Conservation (phyloP, 1,140 invertebrate species). For the Monochamus saltuarius region DNA sequence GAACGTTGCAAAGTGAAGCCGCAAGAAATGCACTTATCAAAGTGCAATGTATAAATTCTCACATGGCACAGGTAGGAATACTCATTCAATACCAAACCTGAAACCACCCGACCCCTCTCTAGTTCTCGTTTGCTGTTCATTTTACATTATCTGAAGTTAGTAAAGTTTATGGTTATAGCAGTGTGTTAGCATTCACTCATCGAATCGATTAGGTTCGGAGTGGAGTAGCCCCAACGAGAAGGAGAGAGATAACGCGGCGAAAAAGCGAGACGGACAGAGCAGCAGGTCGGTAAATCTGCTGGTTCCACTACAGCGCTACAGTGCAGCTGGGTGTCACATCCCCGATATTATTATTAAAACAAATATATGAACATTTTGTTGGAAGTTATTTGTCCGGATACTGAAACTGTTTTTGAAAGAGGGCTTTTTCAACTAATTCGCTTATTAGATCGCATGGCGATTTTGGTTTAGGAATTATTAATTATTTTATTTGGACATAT, state of each 20-base stretch:
- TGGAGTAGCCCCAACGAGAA: slow-evolving; percentile 18
- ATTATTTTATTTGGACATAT: no score
- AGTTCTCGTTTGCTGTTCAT: no score
- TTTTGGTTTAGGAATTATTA: no score
- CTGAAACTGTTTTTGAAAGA: not conserved
- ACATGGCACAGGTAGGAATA: no score
- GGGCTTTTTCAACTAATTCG: not conserved
- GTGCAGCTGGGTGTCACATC: slow-evolving; percentile 24
- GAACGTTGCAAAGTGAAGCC: no score
- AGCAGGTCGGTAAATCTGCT: slow-evolving; percentile 23
- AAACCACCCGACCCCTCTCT: no score
- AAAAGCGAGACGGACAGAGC: slow-evolving; percentile 11
- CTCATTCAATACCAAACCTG: no score
- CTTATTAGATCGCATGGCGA: no score
- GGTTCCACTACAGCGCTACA: slow-evolving; percentile 10
- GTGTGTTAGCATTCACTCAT: slow-evolving; percentile 29
- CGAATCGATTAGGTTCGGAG: slow-evolving; percentile 27
- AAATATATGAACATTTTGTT: slow-evolving; percentile 11
- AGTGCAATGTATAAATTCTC: no score
- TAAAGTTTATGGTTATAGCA: slow-evolving; percentile 22
- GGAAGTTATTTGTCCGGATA: not conserved
- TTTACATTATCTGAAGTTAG: no score
- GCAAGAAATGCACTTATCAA: no score
- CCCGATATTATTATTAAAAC: slow-evolving; percentile 23
- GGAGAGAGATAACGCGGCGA: slow-evolving; percentile 5